phyloP scores from a whole-genome alignment of 2,888 invertebrate genomes.

The Mellilla xanthometata region DNA sequence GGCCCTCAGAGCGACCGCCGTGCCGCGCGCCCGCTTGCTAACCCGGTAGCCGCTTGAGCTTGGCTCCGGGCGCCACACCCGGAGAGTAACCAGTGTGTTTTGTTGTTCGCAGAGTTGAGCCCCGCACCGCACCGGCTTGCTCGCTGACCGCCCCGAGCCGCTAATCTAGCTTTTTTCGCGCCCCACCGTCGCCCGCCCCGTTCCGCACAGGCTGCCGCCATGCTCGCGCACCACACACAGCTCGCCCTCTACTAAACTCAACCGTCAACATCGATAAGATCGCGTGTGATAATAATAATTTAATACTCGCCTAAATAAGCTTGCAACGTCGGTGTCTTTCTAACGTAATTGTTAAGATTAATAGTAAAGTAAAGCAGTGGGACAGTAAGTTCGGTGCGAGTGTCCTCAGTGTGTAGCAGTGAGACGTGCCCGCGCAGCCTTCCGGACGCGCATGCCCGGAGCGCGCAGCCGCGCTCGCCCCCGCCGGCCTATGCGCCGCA shows the following conservation, averaged over 20 bases:
- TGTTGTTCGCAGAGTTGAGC: slow-evolving; percentile 83
- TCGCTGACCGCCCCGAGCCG: slow-evolving; percentile 82
- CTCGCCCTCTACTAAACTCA: slow-evolving; percentile 80
- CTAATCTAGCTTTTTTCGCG: slow-evolving; percentile 81
- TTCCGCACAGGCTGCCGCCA: slow-evolving; percentile 71
- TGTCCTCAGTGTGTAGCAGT: slow-evolving; percentile 66
- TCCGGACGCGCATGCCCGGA: slow-evolving; percentile 65
- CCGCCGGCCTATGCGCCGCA: slow-evolving; percentile 76
- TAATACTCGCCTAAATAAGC: slow-evolving; percentile 80
- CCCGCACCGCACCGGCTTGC: slow-evolving; percentile 81
- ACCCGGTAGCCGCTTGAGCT: slow-evolving; percentile 81
- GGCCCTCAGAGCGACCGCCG: slow-evolving; percentile 57
- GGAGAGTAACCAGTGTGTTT: slow-evolving; percentile 81
- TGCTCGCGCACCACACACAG: slow-evolving; percentile 80
- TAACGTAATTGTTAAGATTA: slow-evolving; percentile 76
- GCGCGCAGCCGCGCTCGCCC: slow-evolving; percentile 73
- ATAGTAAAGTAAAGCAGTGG: slow-evolving; percentile 61
- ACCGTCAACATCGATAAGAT: slow-evolving; percentile 79
- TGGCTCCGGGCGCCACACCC: slow-evolving; percentile 75
- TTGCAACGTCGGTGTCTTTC: slow-evolving; percentile 81
- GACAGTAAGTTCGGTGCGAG: slow-evolving; percentile 55
- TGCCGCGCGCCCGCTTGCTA: slow-evolving; percentile 72
- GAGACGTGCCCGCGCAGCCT: slow-evolving; percentile 49
- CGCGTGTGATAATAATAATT: slow-evolving; percentile 78
- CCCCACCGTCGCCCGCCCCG: slow-evolving; percentile 75